A percentile compares a stretch with the other conserved stretches of the same genome.
These are phyloP conservation scores for Tachina fera DNA, from an alignment of 2,888 invertebrate genomes.

Conservation along the genomic window DNA sequence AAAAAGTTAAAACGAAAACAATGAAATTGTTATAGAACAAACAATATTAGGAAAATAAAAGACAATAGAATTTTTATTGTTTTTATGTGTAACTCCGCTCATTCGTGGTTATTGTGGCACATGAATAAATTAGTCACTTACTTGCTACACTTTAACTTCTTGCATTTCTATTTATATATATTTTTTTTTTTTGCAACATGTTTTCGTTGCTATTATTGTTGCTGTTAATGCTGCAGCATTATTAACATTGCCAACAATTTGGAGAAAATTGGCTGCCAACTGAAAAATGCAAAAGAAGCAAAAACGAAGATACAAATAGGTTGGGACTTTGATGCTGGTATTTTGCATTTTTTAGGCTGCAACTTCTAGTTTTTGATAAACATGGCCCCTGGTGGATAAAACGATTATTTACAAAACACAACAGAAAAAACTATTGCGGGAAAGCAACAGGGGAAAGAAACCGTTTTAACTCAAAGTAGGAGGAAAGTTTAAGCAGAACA, in stretches of 20 bases:
- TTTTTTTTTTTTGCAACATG: not conserved
- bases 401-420: constrained; percentile 58
- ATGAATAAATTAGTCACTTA: constrained; percentile 68
- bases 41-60: not conserved
- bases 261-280: constrained; percentile 64
- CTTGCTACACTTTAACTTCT: constrained; percentile 63
- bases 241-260: constrained; percentile 64
- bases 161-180: constrained; percentile 1
- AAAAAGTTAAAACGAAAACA: constrained; percentile 43
- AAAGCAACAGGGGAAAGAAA: constrained; percentile 11
- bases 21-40: constrained; percentile 30
- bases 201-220: constrained; percentile 14
- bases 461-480: not conserved
- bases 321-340: constrained; percentile 22
- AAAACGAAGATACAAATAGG: constrained; percentile 11
- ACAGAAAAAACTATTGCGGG: constrained; percentile 2
- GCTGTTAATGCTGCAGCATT: constrained; percentile 47
- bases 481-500: constrained; percentile 24
- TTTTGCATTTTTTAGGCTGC: constrained; percentile 10
- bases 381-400: constrained; percentile 63
- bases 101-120: constrained; percentile 60
- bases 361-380: constrained; percentile 48
- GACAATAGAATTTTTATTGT: constrained; percentile 60
- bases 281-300: constrained; percentile 16
- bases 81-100: constrained; percentile 12